Conservation (phyloP, 2,888 invertebrate species). For the Conus canariensis region DNA sequence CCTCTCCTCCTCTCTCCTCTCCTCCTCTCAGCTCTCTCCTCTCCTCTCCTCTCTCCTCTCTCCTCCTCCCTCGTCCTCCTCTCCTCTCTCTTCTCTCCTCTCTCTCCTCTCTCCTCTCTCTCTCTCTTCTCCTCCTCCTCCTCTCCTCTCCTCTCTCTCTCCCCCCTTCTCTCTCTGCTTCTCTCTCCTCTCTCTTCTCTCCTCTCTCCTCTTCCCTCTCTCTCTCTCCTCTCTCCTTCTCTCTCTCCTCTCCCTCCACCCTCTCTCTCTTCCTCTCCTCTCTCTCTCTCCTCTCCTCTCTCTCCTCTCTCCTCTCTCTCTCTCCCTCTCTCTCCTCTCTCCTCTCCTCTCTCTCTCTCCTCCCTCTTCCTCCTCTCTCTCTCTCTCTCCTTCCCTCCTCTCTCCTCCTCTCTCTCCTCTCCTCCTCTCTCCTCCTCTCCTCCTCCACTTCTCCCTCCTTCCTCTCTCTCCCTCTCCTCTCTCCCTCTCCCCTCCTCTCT, state of each 20-base stretch:
- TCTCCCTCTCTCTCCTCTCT: constrained; percentile 1
- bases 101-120: neutral
- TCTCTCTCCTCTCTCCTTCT: neutral
- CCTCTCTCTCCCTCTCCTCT: neutral
- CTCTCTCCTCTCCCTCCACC: neutral
- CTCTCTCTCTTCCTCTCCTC: neutral
- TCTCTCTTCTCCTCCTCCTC: too few relatives aligned
- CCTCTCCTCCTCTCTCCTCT: neutral
- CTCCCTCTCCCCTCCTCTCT: neutral
- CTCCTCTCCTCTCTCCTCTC: neutral
- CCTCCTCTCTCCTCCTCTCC: neutral
- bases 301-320: neutral
- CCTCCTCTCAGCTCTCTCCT: neutral
- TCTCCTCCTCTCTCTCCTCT: neutral
- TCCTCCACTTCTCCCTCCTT: neutral
- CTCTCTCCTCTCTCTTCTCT: neutral
- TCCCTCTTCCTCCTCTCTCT: neutral
- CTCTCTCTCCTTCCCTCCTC: neutral
- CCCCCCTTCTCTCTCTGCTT: constrained; percentile 13
- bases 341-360: neutral
- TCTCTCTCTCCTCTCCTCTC: constrained; percentile 11
- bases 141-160: neutral
- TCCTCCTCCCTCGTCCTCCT: neutral
- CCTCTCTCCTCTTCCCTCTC: neutral
- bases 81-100: neutral